Evolutionary conservation across 2,888 invertebrate species (phyloP).

Genomic region (Cantharis lateralis): DNA sequence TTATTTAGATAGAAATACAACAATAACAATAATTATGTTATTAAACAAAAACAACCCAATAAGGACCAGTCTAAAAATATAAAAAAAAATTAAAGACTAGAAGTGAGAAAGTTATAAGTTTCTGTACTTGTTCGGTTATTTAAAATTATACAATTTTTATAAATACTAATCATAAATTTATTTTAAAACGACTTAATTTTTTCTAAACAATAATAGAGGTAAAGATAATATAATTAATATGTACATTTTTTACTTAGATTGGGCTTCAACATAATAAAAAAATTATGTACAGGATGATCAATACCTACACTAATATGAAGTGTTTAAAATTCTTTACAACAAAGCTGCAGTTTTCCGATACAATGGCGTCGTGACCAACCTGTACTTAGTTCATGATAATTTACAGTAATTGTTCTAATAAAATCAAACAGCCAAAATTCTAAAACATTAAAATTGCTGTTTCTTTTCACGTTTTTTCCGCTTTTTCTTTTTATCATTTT

Average conservation of each 20-base stretch:
- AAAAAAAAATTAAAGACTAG: background rate
- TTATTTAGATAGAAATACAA: background rate
- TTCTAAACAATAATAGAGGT: too few relatives aligned
- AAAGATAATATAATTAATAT: too few relatives aligned
- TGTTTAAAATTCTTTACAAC: too few relatives aligned
- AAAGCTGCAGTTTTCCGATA: too few relatives aligned
- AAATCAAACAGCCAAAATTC: background rate
- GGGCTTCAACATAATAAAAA: background rate
- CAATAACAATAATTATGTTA: background rate
- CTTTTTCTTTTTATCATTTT: conserved; percentile 70
- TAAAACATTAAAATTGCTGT: conserved; percentile 42
- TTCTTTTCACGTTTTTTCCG: conserved; percentile 68
- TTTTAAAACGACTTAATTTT: background rate
- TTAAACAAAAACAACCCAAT: background rate
- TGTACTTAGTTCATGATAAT: background rate
- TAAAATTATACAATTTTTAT: background rate
- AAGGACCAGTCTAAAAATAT: background rate
- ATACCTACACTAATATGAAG: background rate
- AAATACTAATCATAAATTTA: background rate
- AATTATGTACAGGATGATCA: background rate
- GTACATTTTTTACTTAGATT: background rate
- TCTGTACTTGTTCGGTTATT: background rate
- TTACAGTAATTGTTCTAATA: background rate
- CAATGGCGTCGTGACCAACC: too few relatives aligned
- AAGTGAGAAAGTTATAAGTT: background rate